Evolutionary conservation across 2,888 invertebrate species (phyloP).

Genomic region (Leptopterna dolabrata): DNA sequence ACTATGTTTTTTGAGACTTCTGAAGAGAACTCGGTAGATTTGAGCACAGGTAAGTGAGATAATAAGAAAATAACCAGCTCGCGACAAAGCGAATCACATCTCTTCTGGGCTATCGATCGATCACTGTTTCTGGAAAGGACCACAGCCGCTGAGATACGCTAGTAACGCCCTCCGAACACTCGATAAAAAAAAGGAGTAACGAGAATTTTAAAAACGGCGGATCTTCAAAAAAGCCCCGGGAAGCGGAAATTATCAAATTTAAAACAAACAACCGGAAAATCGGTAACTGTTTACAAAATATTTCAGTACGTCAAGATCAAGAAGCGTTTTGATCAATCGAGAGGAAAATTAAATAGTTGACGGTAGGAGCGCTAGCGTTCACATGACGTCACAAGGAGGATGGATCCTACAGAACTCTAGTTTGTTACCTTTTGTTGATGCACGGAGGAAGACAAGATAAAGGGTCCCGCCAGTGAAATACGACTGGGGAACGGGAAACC

Average conservation of each 20-base stretch:
- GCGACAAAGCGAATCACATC: neutral
- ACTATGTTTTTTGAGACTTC: neutral
- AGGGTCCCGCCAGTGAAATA: no score
- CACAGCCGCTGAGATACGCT: conserved; percentile 15
- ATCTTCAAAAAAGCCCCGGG: no score
- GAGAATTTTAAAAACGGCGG: neutral
- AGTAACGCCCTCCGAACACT: neutral
- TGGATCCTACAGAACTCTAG: no score
- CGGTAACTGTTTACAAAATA: neutral
- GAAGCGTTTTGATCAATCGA: neutral
- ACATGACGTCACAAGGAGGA: neutral
- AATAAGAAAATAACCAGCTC: neutral
- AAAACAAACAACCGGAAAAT: neutral
- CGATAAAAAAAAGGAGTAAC: neutral
- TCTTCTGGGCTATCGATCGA: conserved; percentile 21
- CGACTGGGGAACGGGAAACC: no score
- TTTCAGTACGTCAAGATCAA: neutral
- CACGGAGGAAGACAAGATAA: neutral
- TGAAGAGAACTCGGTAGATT: neutral
- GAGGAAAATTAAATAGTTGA: neutral
- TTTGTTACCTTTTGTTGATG: no score
- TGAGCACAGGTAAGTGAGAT: neutral
- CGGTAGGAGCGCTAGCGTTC: neutral
- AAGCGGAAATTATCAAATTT: neutral
- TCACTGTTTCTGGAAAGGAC: conserved; percentile 3